Percentiles rank a stretch among this genome's conserved stretches.
Conservation (phyloP, 2,888 invertebrate genomes). For the Arctia plantaginis region DNA sequence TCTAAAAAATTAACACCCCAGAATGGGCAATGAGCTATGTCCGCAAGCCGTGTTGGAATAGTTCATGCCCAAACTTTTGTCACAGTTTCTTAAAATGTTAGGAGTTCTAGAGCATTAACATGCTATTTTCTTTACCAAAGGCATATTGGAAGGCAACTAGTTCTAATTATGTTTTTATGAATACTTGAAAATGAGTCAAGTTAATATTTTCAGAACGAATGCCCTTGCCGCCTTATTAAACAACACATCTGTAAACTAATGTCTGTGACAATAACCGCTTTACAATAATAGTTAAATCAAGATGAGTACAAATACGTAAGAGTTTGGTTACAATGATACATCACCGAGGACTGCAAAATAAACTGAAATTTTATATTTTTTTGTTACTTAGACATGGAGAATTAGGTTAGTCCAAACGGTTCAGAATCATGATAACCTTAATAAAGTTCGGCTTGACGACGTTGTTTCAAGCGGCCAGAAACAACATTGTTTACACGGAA, state of each 20-base stretch:
- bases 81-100: conserved; percentile 66
- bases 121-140: conserved; percentile 46
- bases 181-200: neutral
- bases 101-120: conserved; percentile 32
- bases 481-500: conserved; percentile 71
- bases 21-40: conserved; percentile 71
- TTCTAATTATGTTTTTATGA: conserved; percentile 7
- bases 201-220: conserved; percentile 3
- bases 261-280: conserved; percentile 61
- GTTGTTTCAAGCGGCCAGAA: conserved; percentile 79
- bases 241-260: conserved; percentile 35
- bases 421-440: conserved; percentile 60
- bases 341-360: conserved; percentile 45
- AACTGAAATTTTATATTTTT: conserved; percentile 49
- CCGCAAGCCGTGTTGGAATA: conserved; percentile 78
- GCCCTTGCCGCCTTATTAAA: conserved; percentile 26
- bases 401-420: conserved; percentile 45
- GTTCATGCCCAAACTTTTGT: conserved; percentile 74
- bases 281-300: conserved; percentile 35
- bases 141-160: conserved; percentile 45
- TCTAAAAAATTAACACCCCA: conserved; percentile 64
- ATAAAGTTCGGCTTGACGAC: conserved; percentile 68
- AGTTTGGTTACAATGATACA: conserved; percentile 45
- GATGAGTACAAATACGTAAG: conserved; percentile 38
- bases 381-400: conserved; percentile 46